A percentile compares a stretch with the other conserved stretches of the same genome.
Evolutionary conservation across 2,888 invertebrate genomes (phyloP).

Genomic region (Cyrtodaria siliqua): DNA sequence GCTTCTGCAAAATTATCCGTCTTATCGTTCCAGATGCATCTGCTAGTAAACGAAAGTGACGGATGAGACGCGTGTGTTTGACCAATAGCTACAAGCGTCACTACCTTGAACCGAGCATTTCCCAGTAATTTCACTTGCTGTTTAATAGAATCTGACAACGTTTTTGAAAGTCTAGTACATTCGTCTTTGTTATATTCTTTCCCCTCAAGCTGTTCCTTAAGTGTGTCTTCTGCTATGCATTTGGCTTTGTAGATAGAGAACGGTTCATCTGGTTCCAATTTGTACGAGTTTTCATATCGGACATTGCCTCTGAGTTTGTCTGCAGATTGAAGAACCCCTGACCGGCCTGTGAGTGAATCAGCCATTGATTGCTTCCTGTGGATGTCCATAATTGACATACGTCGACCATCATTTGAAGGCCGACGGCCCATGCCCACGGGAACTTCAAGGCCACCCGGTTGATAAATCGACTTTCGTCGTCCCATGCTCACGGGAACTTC

Average conservation of each 20-base stretch:
- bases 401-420: conserved; percentile 42
- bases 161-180: conserved; percentile 66
- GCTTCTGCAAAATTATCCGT: conserved; percentile 78
- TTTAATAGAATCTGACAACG: conserved; percentile 76
- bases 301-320: conserved; percentile 61
- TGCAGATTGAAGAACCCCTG: conserved; percentile 68
- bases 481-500: conserved; percentile 20
- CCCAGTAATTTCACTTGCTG: conserved; percentile 75
- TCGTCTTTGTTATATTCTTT: conserved; percentile 72
- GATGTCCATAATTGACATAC: conserved; percentile 42
- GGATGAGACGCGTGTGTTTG: conserved; percentile 60
- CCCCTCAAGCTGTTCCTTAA: conserved; percentile 66
- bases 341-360: conserved; percentile 61
- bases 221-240: conserved; percentile 66
- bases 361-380: conserved; percentile 61
- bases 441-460: conserved; percentile 3
- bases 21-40: conserved; percentile 80
- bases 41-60: conserved; percentile 74
- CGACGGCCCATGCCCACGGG: conserved; percentile 31
- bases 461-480: conserved; percentile 18
- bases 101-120: conserved; percentile 74
- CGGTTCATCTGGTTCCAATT: conserved; percentile 71
- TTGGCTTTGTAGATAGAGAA: conserved; percentile 65
- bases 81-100: conserved; percentile 76
- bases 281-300: conserved; percentile 78